Conservation (phyloP, 2,888 invertebrate genomes). For the Drosophila lutescens region DNA sequence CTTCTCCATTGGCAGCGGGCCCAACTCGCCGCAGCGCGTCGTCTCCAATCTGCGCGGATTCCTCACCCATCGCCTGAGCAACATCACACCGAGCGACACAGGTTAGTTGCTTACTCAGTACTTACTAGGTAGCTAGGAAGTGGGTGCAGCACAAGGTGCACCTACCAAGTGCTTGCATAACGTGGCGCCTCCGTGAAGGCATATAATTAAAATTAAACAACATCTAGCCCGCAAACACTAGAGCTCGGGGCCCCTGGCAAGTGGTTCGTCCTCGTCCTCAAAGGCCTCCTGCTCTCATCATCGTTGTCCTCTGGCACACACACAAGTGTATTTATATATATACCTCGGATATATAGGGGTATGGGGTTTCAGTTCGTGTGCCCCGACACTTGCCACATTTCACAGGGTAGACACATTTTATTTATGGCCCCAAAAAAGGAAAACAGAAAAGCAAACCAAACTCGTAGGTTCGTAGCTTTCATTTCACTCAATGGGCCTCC, state of each 20-base stretch:
- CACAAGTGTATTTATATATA: constrained; percentile 12
- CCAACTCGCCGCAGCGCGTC: constrained; percentile 89
- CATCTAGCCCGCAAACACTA: constrained; percentile 63
- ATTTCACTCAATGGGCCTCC: constrained; percentile 41
- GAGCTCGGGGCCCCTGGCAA: constrained; percentile 45
- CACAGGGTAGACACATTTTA: constrained; percentile 65
- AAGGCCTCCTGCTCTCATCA: constrained; percentile 26
- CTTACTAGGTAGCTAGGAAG: too few species aligned
- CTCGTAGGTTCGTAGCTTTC: constrained; percentile 36
- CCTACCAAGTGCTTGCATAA: constrained; percentile 60
- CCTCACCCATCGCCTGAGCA: constrained; percentile 88
- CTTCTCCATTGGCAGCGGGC: constrained; percentile 88
- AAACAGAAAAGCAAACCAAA: constrained; percentile 9
- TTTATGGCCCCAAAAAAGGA: constrained; percentile 47
- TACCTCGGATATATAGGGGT: not conserved
- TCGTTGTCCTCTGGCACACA: constrained; percentile 53
- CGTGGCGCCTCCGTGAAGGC: constrained; percentile 35
- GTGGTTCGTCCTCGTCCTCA: constrained; percentile 56
- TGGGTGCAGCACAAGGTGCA: not conserved
- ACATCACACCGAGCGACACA: constrained; percentile 89
- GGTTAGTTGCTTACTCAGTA: constrained; percentile 84
- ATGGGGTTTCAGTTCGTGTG: constrained; percentile 1
- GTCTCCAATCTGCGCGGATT: constrained; percentile 90
- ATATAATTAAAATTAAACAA: constrained; percentile 78
- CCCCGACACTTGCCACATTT: constrained; percentile 50